phyloP scores from a whole-genome alignment of 2,113 vertebrate species.

The Cyprinodon variegatus region DNA sequence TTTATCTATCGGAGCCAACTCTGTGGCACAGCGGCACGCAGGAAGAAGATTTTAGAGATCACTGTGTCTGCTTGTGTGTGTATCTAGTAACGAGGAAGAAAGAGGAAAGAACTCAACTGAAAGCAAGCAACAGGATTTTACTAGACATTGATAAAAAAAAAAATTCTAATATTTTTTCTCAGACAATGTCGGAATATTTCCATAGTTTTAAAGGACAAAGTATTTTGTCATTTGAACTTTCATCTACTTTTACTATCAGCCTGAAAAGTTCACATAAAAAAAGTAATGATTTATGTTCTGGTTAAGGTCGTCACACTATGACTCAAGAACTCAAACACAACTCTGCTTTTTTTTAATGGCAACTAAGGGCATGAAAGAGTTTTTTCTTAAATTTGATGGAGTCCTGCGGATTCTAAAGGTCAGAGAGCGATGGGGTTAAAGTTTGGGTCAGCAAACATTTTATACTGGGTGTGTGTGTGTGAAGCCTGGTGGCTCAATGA shows the following conservation, averaged over 20 bases:
- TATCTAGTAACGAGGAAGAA: neutral
- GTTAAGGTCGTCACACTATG: neutral
- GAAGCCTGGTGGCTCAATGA: slow-evolving; percentile 39
- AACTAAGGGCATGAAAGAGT: neutral
- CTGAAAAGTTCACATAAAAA: neutral
- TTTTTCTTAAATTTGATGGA: slow-evolving; percentile 32
- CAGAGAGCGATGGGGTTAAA: slow-evolving; percentile 35
- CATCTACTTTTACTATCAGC: neutral
- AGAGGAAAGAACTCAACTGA: neutral
- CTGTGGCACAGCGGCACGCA: slow-evolving; percentile 20
- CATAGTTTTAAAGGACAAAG: neutral
- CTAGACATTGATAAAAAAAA: neutral
- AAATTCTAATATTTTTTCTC: neutral
- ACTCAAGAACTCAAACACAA: neutral
- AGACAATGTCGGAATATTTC: neutral
- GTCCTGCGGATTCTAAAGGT: slow-evolving; percentile 51
- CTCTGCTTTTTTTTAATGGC: slow-evolving; percentile 16
- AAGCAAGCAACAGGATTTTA: slow-evolving; percentile 31
- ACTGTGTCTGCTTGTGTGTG: neutral
- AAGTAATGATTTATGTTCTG: neutral
- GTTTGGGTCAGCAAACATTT: slow-evolving; percentile 61
- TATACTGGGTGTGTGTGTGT: slow-evolving; percentile 28
- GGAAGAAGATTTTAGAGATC: slow-evolving; percentile 37
- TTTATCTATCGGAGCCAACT: neutral
- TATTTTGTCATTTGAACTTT: neutral